Evolutionary conservation across 1,140 invertebrate genomes (phyloP).

Genomic region (Drosophila repleta): DNA sequence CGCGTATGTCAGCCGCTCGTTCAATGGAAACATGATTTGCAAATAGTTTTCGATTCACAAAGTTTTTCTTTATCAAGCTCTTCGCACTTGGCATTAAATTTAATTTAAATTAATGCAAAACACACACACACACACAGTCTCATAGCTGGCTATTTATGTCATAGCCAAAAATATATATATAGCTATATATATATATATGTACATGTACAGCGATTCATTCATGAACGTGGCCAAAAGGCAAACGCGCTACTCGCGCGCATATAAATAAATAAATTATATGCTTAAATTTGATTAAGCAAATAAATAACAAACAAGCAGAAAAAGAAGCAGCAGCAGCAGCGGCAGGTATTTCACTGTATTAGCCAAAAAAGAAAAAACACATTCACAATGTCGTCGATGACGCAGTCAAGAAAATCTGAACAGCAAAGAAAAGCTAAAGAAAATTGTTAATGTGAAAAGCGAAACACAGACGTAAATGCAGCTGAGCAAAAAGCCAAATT

Average conservation of each 20-base stretch:
- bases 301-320: constrained; percentile 45
- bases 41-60: constrained; percentile 13
- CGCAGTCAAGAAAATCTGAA: constrained; percentile 49
- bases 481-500: constrained; percentile 9
- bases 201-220: constrained; percentile 56
- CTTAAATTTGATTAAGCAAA: constrained; percentile 77
- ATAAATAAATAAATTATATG: constrained; percentile 74
- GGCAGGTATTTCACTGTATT: constrained; percentile 37
- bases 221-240: constrained; percentile 55
- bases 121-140: not conserved
- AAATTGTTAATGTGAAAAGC: constrained; percentile 12
- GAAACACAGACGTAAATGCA: constrained; percentile 28
- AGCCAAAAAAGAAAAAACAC: constrained; percentile 31
- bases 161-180: constrained; percentile 70
- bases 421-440: not conserved
- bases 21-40: constrained; percentile 13
- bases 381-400: constrained; percentile 68
- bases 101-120: constrained; percentile 21
- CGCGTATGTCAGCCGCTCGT: not conserved
- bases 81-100: constrained; percentile 27
- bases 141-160: constrained; percentile 58
- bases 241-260: constrained; percentile 37
- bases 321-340: constrained; percentile 7
- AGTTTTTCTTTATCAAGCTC: constrained; percentile 29
- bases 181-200: constrained; percentile 39